These are phyloP conservation scores for Argyresthia albistria DNA, from an alignment of 2,888 invertebrate genomes.

Conservation along the genomic window DNA sequence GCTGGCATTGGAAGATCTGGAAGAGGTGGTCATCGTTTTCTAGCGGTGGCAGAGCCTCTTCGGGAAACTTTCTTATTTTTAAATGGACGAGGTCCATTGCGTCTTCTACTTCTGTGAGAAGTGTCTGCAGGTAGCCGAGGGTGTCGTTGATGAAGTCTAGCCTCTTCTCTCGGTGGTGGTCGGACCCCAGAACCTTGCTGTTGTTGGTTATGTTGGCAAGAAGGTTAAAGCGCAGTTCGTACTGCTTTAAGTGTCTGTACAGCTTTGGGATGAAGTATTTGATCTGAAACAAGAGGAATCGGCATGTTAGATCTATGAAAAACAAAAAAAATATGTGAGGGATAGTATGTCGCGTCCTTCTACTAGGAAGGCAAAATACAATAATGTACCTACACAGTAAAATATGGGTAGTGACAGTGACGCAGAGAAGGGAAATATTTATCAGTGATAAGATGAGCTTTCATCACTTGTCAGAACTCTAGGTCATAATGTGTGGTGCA, in stretches of 20 bases:
- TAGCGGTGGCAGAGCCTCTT: conserved; percentile 40
- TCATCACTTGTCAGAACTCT: too few relatives aligned
- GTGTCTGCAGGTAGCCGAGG: conserved; percentile 64
- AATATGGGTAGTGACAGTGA: too few relatives aligned
- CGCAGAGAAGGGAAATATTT: too few relatives aligned
- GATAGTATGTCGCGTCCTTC: too few relatives aligned
- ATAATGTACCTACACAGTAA: too few relatives aligned
- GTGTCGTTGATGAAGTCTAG: conserved; percentile 47
- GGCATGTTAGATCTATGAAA: too few relatives aligned
- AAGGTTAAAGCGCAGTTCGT: conserved; percentile 45
- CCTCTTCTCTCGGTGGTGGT: conserved; percentile 48
- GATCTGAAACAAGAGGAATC: conserved; percentile 63
- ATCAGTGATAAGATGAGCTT: too few relatives aligned
- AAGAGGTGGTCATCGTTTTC: conserved; percentile 44
- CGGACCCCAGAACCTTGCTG: conserved; percentile 51
- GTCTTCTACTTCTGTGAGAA: conserved; percentile 66
- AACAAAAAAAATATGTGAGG: too few relatives aligned
- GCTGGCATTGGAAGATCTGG: conserved; percentile 66
- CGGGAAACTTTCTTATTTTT: conserved; percentile 39
- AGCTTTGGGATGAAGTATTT: conserved; percentile 69
- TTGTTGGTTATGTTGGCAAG: conserved; percentile 43
- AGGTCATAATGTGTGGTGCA: too few relatives aligned
- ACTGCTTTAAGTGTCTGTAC: conserved; percentile 57
- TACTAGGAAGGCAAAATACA: too few relatives aligned
- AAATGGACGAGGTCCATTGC: conserved; percentile 48